Base-by-base conservation (phyloP, 2,797 vertebrate genomes). In the Vireo griseus region DNA sequence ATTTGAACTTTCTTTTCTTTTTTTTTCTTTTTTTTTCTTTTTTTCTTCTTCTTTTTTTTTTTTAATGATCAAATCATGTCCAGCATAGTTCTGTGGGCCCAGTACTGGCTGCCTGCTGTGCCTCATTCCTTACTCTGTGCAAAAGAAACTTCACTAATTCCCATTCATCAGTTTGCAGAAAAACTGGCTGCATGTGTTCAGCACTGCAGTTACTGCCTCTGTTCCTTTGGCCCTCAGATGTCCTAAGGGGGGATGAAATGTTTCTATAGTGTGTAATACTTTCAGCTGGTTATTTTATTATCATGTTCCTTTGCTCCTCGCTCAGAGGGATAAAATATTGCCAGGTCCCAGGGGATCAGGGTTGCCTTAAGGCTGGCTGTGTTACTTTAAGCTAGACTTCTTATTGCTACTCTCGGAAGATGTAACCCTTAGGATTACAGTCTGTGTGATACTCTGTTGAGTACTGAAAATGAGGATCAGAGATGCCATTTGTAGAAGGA, bases 131-230 rank as follows among this genome's bases (percentile, higher is more conserved):
- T 73, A 37, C 40, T 62, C 22, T 19, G 9, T n/a, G 58, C 55
- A 63, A 24, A 25, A 68, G 61, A 90, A 93, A 81, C 12, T 24
- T 77, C 18, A 9, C 39, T 31, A 39, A 67, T 88, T 89, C 54
- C 22, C 20, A 20, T 66, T 48, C 13, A 29, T 52, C 45, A 39
- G 17, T 74, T 79, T 52, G 40, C 33, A 75, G 11, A 76, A 73
- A 62, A 42, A 5, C 16, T 71, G 33, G 13, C 16, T 47, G 21
- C 0, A 0, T 45, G 51, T 37, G 11, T 82, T 72, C 55, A 72
- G 55, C n/a, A 4, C 35, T 66, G 59, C 55, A 66, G 44, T 52
- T 62, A 12, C 67, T 82, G 67, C 48, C 20, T 82, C 54, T 0
- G 0, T 84, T 80, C 62, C 40, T 44, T 45, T 61, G 29, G 67